Evolutionary conservation across 2,888 invertebrate genomes (phyloP).

Genomic region (Zygothrica quintamaculata): DNA sequence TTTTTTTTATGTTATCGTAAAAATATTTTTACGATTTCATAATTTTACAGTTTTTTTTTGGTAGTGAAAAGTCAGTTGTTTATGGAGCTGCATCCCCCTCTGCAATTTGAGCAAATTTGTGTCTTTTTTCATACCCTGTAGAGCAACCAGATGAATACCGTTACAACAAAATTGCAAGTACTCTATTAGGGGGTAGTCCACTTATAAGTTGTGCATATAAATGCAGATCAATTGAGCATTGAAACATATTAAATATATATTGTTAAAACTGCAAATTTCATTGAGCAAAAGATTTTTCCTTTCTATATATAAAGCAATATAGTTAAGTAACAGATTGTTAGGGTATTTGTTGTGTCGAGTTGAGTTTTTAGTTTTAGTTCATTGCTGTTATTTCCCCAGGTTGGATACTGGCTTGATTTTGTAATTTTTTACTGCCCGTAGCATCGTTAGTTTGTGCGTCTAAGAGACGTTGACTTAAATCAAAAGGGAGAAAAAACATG

Average conservation of each 20-base stretch:
- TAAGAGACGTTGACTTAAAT: constrained; percentile 52
- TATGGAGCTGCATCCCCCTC: constrained; percentile 43
- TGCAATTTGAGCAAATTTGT: constrained; percentile 38
- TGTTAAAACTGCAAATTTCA: too few relatives aligned
- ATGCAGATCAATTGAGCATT: too few relatives aligned
- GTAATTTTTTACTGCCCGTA: constrained; percentile 39
- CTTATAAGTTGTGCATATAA: too few relatives aligned
- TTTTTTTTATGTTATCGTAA: constrained; percentile 76
- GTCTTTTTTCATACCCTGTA: constrained; percentile 32
- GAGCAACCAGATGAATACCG: neutral
- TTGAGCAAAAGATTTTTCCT: too few relatives aligned
- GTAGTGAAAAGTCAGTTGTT: constrained; percentile 58
- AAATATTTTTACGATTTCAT: constrained; percentile 81
- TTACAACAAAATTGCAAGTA: too few relatives aligned
- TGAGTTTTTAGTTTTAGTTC: neutral
- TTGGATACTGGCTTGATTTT: constrained; percentile 5
- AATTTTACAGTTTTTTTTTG: constrained; percentile 79
- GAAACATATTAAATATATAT: too few relatives aligned
- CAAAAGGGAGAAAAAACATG: constrained; percentile 12
- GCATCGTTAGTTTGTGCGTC: constrained; percentile 31
- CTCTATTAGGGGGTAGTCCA: too few relatives aligned
- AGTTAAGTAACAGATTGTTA: neutral
- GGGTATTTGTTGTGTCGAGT: constrained; percentile 5
- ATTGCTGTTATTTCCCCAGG: neutral
- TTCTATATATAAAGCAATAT: too few relatives aligned